Base-by-base conservation (phyloP, 2,113 vertebrate genomes). In the Rhea americana region DNA sequence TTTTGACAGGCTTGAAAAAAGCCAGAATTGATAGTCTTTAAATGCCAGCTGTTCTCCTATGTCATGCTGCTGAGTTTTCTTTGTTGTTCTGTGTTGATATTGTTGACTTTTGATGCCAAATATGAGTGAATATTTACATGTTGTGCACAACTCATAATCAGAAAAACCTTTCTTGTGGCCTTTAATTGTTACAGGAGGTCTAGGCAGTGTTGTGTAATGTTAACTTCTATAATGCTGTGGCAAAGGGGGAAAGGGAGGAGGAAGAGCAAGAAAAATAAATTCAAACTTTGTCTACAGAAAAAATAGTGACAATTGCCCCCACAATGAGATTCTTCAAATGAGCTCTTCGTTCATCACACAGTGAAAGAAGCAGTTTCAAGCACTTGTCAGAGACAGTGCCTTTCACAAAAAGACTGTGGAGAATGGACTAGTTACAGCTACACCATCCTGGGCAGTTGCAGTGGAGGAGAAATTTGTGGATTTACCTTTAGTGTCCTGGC, bases 401-500 rank as follows among this genome's bases (percentile, higher is more conserved):
- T 83, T 94, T 77, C 76, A 91, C 43, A 83, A 81, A 87, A 83
- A 73, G 35, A 17, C 17, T 1, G 2, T 53, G 53, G 24, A 55
- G 43, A 87, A 93, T 41, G 26, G 32, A 24, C 15, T 41, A 39
- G 43, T 62, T 89, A 65, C 9, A 85, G 39, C 67, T 82, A 59
- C 32, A 55, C 10, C n/a, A 63, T 28, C 22, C 20, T 10, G 4
- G 66, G 77, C 50, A 8, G 39, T 43, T 90, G 61, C 50, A 90
- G 37, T 2, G 17, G 47, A 82, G 35, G 28, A 72, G 20, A 72
- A 66, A 59, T 62, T 2, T 70, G 58, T 80, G 65, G 48, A 35
- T 94, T 84, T 91, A 98, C 98, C 98, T 73, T 97, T 97, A 43
- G 28, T 85, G 84, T 98, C 96, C 50, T 91, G 77, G 90, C 98